Conservation (phyloP, 1,140 invertebrate genomes). For the Lepidurus apus region DNA sequence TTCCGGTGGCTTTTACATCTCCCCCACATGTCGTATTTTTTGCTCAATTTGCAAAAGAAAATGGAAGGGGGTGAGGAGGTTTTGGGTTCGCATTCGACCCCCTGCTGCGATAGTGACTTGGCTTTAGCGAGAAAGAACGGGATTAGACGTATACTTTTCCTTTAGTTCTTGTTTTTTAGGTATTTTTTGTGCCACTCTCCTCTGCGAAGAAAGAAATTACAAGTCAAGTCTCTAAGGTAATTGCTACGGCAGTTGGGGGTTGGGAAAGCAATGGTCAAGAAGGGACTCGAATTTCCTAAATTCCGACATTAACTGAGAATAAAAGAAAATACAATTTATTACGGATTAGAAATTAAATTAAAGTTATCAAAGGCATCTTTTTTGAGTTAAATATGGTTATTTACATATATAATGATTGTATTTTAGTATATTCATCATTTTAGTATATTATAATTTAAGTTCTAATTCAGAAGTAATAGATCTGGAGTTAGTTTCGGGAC, state of each 20-base stretch:
- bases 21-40: not conserved
- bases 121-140: not conserved
- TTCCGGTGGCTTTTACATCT: not conserved
- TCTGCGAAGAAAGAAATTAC: not conserved
- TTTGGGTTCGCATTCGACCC: not conserved
- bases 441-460: too few species aligned
- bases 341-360: too few species aligned
- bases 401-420: too few species aligned
- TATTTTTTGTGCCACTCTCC: not conserved
- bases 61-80: not conserved
- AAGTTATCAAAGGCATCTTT: too few species aligned
- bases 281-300: not conserved
- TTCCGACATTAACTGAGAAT: too few species aligned
- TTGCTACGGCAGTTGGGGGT: not conserved
- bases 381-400: too few species aligned
- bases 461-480: too few species aligned
- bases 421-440: too few species aligned
- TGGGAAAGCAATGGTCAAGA: not conserved
- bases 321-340: too few species aligned
- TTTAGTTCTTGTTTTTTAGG: not conserved
- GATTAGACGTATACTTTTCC: not conserved
- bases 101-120: slow-evolving; percentile 10
- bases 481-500: too few species aligned
- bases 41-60: slow-evolving; percentile 11
- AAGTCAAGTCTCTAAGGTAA: not conserved